Evolutionary conservation across 2,113 vertebrate species (phyloP), one percentile per base, ranked within the genome.

Genomic region (Mohoua ochrocephala): DNA sequence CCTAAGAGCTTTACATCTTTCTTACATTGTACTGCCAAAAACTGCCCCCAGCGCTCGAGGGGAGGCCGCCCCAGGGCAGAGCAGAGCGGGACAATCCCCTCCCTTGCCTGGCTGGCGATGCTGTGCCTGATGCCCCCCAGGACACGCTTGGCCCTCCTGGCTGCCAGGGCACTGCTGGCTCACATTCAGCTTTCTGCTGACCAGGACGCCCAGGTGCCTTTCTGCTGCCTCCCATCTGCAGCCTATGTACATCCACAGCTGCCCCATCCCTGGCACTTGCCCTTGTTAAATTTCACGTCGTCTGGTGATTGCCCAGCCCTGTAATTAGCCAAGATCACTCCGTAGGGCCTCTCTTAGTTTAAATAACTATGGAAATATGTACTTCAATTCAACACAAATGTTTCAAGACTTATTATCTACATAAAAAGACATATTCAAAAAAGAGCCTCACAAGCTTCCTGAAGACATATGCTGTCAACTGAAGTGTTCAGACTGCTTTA

Each of bases 181-280:
- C 21, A 19, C 0, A 2, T 15, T 1, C 31, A 57, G 1, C 26
- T 10, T 33, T 10, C 42, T 2, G 0, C 0, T 0, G 0, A 23
- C 8, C 26, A 57, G 8, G 11, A 57, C 1, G 1, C 20, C 7
- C 57, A 30, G 11, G 6, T 10, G 24, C 16, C 41, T 7, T 26
- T 49, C 31, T n/a, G 42, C 41, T n/a, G 71, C 10, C 13, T 13
- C 49, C 35, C 50, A 17, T 15, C 21, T 57, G 20, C 3, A 8
- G 24, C 12, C 59, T 7, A 4, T 3, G 30, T 33, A 88, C 31
- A 35, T 5, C 20, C 30, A 49, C 10, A 41, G 83, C 70, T 67
- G 24, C 35, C 70, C 42, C 61, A 41, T 2, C 42, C 30, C 44
- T 28, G 37, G n/a, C 78, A 45, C 16, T 15, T 1, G 1, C 5